Evolutionary conservation across 2,888 invertebrate species (phyloP).

Genomic region (Nemurella pictetii): DNA sequence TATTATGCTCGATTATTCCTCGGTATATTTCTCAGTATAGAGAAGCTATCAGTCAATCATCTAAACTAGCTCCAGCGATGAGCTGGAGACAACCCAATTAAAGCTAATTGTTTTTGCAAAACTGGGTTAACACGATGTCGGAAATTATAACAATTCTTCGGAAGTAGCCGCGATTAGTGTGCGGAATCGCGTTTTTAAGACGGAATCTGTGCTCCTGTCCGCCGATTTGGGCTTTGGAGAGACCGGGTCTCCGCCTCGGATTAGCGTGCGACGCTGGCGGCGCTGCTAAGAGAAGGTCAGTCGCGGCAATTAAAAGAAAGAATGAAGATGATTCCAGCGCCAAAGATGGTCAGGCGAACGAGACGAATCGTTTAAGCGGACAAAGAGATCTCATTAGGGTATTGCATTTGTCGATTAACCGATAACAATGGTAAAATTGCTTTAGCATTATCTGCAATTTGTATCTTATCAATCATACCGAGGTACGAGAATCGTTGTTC

Average conservation of each 20-base stretch:
- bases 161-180: neutral
- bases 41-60: neutral
- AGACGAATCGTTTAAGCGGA: constrained; percentile 14
- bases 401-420: constrained; percentile 17
- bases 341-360: neutral
- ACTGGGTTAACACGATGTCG: neutral
- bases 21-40: neutral
- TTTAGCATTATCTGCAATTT: constrained; percentile 31
- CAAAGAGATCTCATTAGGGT: constrained; percentile 32
- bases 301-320: neutral
- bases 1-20: neutral
- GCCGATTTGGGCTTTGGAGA: no score
- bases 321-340: neutral
- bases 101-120: constrained; percentile 1
- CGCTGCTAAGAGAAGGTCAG: neutral
- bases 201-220: neutral
- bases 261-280: neutral
- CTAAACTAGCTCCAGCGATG: neutral
- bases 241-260: no score
- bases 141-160: neutral
- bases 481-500: neutral
- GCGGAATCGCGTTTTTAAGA: neutral
- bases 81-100: neutral
- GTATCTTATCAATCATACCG: constrained; percentile 31
- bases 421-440: constrained; percentile 27